phyloP scores from a whole-genome alignment of 2,113 vertebrate genomes.

The Agelaius phoeniceus region DNA sequence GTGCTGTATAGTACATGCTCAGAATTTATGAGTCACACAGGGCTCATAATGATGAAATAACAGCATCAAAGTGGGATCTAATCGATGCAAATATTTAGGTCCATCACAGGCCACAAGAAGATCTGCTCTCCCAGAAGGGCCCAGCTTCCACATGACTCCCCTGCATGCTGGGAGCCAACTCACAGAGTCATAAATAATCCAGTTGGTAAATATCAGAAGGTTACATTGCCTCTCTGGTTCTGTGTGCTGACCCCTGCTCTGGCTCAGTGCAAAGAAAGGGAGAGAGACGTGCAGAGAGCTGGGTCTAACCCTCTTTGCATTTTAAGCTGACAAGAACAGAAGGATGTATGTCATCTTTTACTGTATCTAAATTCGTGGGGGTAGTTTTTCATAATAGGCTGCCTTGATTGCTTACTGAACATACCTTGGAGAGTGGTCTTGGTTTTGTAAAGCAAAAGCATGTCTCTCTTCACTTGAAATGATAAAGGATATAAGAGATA shows the following conservation, averaged over 20 bases:
- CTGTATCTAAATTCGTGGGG: background rate
- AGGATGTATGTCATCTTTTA: background rate
- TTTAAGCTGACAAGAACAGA: background rate
- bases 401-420: background rate
- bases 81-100: slow-evolving; percentile 16
- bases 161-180: fast-evolving
- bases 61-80: background rate
- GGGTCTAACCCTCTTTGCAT: background rate
- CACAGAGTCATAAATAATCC: background rate
- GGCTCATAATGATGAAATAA: background rate
- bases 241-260: background rate
- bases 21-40: background rate
- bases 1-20: background rate
- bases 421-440: background rate
- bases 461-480: background rate
- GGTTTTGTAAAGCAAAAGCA: background rate
- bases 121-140: background rate
- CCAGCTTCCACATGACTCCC: background rate
- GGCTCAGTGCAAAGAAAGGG: background rate
- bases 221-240: background rate
- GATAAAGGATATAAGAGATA: background rate
- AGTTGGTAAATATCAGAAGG: background rate
- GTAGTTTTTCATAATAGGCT: background rate
- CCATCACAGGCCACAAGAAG: background rate
- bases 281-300: background rate